Conservation (phyloP, 1,140 invertebrate species). For the Dinoponera quadriceps region DNA sequence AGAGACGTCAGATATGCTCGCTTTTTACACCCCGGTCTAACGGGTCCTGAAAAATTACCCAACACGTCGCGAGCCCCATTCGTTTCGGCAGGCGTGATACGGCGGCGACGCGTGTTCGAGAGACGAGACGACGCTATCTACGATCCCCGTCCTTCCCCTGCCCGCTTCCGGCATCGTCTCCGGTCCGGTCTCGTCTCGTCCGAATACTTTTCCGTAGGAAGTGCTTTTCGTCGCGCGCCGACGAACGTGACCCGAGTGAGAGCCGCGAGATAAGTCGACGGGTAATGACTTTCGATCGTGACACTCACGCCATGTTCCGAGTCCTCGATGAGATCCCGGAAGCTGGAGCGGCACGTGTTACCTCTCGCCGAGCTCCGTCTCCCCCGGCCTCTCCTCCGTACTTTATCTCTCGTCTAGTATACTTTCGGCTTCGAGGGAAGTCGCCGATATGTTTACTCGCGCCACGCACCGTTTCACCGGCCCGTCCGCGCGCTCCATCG, state of each 20-base stretch:
- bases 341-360: conserved; percentile 38
- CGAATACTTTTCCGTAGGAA: conserved; percentile 58
- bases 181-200: background rate
- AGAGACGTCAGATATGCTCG: conserved; percentile 25
- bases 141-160: background rate
- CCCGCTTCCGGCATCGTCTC: background rate
- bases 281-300: conserved; percentile 63
- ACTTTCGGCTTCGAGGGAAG: conserved; percentile 2
- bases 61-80: conserved; percentile 35
- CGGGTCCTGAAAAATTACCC: conserved; percentile 39
- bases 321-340: conserved; percentile 54
- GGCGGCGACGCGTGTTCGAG: conserved; percentile 17
- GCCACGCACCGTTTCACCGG: background rate
- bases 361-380: conserved; percentile 30
- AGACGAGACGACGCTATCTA: background rate
- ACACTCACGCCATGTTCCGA: conserved; percentile 51
- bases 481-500: background rate
- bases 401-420: background rate
- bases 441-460: conserved; percentile 3
- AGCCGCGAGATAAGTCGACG: conserved; percentile 60
- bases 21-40: conserved; percentile 17
- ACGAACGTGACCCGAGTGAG: conserved; percentile 60
- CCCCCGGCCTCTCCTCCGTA: too few relatives aligned
- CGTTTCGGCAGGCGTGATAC: conserved; percentile 34
- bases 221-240: conserved; percentile 45